Evolutionary conservation across 2,113 vertebrate genomes (phyloP).

Genomic region (Mola mola): DNA sequence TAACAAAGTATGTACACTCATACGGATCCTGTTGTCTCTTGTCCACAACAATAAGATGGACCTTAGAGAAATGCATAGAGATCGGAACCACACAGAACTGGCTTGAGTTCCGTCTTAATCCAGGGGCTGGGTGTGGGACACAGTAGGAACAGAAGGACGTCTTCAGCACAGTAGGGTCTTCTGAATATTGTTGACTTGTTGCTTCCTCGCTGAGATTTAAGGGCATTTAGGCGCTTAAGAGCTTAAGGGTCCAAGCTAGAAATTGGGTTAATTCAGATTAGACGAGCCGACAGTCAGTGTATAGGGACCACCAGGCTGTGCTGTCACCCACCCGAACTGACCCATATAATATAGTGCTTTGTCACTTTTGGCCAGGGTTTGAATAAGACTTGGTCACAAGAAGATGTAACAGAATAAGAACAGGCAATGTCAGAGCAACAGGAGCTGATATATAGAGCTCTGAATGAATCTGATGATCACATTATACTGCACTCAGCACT

Average conservation of each 20-base stretch:
- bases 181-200: slow-evolving; percentile 64
- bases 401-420: slow-evolving; percentile 2
- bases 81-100: slow-evolving; percentile 35
- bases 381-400: too few relatives aligned
- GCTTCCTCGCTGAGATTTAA: slow-evolving; percentile 60
- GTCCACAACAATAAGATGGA: slow-evolving; percentile 46
- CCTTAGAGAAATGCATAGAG: slow-evolving; percentile 37
- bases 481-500: slow-evolving; percentile 54
- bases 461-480: slow-evolving; percentile 43
- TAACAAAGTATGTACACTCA: too few relatives aligned
- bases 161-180: slow-evolving; percentile 36
- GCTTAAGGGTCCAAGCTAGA: slow-evolving; percentile 67
- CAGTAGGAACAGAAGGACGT: slow-evolving; percentile 30
- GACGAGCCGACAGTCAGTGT: slow-evolving; percentile 27
- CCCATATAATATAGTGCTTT: slow-evolving; percentile 2
- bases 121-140: slow-evolving; percentile 32
- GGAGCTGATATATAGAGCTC: too few relatives aligned
- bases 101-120: slow-evolving; percentile 42
- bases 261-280: slow-evolving; percentile 77
- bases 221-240: slow-evolving; percentile 65
- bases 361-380: too few relatives aligned
- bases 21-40: slow-evolving; percentile 67
- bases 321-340: slow-evolving; percentile 22
- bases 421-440: too few relatives aligned
- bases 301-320: slow-evolving; percentile 48